Conservation (phyloP, 2,888 invertebrate genomes). For the Ophion ellenae region DNA sequence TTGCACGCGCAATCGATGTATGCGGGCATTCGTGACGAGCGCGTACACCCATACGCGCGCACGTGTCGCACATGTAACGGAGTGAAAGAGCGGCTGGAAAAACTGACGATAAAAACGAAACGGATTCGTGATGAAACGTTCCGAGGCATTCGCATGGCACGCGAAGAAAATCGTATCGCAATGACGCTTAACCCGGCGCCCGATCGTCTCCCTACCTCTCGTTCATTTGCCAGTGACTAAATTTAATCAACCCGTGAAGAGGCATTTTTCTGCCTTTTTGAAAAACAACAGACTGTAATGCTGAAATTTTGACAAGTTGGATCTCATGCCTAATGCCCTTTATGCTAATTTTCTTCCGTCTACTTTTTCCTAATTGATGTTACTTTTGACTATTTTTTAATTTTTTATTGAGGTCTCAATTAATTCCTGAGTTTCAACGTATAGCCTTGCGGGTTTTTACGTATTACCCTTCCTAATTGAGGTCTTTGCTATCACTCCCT, state of each 20-base stretch:
- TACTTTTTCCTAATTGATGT: too few relatives aligned
- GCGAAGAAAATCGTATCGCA: neutral
- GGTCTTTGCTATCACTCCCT: too few relatives aligned
- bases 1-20: constrained; percentile 34
- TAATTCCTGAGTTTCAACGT: too few relatives aligned
- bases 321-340: too few relatives aligned
- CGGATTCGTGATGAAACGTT: neutral
- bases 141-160: neutral
- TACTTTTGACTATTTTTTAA: too few relatives aligned
- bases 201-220: constrained; percentile 7
- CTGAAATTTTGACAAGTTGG: too few relatives aligned
- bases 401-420: too few relatives aligned
- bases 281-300: neutral
- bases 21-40: constrained; percentile 2
- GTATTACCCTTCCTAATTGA: too few relatives aligned
- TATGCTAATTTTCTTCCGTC: too few relatives aligned
- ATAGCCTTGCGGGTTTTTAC: too few relatives aligned
- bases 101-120: constrained; percentile 11
- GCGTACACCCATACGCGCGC: neutral
- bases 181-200: neutral
- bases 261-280: neutral
- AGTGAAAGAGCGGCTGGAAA: constrained; percentile 22
- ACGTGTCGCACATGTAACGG: neutral
- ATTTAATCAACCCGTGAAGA: too few relatives aligned
- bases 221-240: neutral